These are phyloP conservation scores for Lepidothrix coronata DNA, from an alignment of 2,113 vertebrate species.

Conservation along the genomic window DNA sequence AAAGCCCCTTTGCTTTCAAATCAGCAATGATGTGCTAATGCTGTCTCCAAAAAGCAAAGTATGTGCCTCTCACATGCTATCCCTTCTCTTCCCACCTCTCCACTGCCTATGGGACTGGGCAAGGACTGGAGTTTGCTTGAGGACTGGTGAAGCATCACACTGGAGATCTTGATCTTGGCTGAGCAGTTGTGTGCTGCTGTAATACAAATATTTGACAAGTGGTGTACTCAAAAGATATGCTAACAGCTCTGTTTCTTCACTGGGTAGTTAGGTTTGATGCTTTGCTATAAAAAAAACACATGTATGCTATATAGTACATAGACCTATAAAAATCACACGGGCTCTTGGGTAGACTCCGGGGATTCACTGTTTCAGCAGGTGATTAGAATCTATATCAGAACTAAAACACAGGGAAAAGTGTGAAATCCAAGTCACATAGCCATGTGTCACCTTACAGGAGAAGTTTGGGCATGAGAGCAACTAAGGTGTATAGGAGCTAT, in stretches of 20 bases:
- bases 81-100: not conserved
- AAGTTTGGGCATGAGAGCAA: not conserved
- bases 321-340: not conserved
- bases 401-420: not conserved
- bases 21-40: not conserved
- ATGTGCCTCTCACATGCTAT: not conserved
- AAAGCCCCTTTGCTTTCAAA: rapidly evolving
- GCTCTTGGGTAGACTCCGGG: not conserved
- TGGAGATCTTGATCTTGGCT: rapidly evolving
- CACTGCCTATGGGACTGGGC: rapidly evolving
- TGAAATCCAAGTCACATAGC: not conserved
- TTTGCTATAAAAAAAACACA: not conserved
- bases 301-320: not conserved
- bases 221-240: not conserved
- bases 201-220: not conserved
- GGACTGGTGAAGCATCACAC: not conserved
- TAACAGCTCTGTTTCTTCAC: not conserved
- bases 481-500: not conserved
- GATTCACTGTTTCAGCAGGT: not conserved
- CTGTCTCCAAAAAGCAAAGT: not conserved
- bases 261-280: not conserved
- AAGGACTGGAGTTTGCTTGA: not conserved
- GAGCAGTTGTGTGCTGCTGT: not conserved
- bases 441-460: not conserved
- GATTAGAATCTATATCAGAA: not conserved